phyloP scores from a whole-genome alignment of 2,113 vertebrate species.

The Dipodomys spectabilis region DNA sequence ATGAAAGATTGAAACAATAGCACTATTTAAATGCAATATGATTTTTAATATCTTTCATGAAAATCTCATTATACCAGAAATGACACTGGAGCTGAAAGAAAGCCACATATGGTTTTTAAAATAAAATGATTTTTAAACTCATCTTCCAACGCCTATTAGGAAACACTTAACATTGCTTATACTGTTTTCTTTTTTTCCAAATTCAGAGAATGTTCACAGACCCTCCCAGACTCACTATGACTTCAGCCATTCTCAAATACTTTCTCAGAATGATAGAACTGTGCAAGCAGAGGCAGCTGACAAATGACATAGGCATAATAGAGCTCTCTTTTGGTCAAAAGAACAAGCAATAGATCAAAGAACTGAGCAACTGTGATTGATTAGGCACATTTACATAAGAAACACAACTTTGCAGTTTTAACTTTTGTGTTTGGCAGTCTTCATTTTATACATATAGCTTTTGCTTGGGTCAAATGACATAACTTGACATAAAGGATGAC shows the following conservation, averaged over 20 bases:
- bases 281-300: background rate
- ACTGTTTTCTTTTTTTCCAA: constrained; percentile 1
- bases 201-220: background rate
- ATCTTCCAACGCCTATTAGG: constrained; percentile 5
- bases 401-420: background rate
- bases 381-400: background rate
- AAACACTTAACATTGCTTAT: background rate
- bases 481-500: background rate
- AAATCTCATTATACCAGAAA: constrained; percentile 55
- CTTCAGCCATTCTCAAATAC: background rate
- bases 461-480: background rate
- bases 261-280: constrained; percentile 24
- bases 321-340: background rate
- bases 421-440: background rate
- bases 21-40: constrained; percentile 42
- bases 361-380: background rate
- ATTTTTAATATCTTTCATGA: constrained; percentile 41
- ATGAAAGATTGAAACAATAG: constrained; percentile 53
- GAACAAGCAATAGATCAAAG: background rate
- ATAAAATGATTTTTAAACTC: constrained; percentile 25
- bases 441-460: background rate
- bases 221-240: background rate
- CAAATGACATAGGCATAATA: background rate
- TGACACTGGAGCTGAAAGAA: background rate
- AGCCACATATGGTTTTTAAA: background rate